These are phyloP conservation scores for Bradypodion pumilum DNA, from an alignment of 2,797 vertebrate genomes.

Conservation along the genomic window DNA sequence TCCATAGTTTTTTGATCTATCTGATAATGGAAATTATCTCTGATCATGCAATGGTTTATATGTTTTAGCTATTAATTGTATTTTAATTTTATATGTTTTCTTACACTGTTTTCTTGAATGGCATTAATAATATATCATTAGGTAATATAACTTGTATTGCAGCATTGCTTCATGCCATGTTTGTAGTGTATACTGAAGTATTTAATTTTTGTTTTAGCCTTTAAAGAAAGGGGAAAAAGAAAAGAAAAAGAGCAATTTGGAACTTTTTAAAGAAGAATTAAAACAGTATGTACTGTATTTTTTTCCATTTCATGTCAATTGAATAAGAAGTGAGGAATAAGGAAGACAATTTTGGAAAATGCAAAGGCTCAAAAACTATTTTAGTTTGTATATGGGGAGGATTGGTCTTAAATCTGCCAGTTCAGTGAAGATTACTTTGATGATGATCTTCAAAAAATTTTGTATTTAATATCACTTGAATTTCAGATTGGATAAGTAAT, in stretches of 20 bases:
- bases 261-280: conserved; percentile 98
- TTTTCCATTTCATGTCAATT: background rate
- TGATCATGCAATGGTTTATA: background rate
- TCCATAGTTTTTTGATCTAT: background rate
- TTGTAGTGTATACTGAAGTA: background rate
- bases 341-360: background rate
- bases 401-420: background rate
- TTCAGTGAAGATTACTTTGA: background rate
- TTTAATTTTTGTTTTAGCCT: conserved; percentile 76
- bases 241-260: conserved; percentile 99
- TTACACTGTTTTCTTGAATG: background rate
- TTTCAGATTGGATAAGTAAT: background rate
- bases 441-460: background rate
- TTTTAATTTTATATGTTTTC: background rate
- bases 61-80: background rate
- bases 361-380: background rate
- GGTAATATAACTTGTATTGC: background rate
- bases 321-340: background rate
- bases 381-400: background rate
- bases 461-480: background rate
- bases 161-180: background rate
- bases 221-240: conserved; percentile 94
- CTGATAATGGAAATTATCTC: background rate
- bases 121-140: background rate
- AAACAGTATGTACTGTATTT: conserved; percentile 91